A percentile compares a stretch with the other conserved stretches of the same genome.
These are phyloP conservation scores for Perizoma flavofasciatum DNA, from an alignment of 2,888 invertebrate genomes.

Conservation along the genomic window DNA sequence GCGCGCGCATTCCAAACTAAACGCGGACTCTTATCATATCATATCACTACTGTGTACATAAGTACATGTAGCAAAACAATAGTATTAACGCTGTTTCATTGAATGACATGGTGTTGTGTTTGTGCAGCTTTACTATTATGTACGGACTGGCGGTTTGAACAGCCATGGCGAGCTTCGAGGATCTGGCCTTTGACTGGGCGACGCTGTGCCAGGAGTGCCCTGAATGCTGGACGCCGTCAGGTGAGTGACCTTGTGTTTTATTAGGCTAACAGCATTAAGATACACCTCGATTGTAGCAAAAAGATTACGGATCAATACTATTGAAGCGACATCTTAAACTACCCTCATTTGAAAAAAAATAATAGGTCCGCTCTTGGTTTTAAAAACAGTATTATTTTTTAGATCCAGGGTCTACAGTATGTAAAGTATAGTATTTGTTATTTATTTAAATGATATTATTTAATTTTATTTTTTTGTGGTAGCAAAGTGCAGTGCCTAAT, in stretches of 20 bases:
- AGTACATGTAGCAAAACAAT: conserved; percentile 26
- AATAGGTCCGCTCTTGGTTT: too few relatives aligned
- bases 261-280: too few relatives aligned
- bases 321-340: too few relatives aligned
- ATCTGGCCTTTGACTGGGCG: conserved; percentile 87
- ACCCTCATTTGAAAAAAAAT: too few relatives aligned
- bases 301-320: too few relatives aligned
- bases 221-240: conserved; percentile 85
- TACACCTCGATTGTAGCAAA: too few relatives aligned
- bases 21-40: conserved; percentile 50
- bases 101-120: conserved; percentile 57
- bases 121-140: conserved; percentile 45
- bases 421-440: too few relatives aligned
- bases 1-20: conserved; percentile 59
- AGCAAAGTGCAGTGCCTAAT: conserved; percentile 1
- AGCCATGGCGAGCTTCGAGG: conserved; percentile 86
- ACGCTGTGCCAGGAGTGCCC: conserved; percentile 85
- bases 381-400: too few relatives aligned
- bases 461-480: neutral
- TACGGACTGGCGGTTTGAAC: conserved; percentile 20
- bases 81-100: conserved; percentile 31
- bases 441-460: too few relatives aligned
- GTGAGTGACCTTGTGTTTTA: conserved; percentile 70
- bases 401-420: too few relatives aligned
- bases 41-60: neutral